Percentiles rank a stretch among this genome's conserved stretches.
Conservation (phyloP, 2,113 vertebrate genomes). For the Lepisosteus osseus region DNA sequence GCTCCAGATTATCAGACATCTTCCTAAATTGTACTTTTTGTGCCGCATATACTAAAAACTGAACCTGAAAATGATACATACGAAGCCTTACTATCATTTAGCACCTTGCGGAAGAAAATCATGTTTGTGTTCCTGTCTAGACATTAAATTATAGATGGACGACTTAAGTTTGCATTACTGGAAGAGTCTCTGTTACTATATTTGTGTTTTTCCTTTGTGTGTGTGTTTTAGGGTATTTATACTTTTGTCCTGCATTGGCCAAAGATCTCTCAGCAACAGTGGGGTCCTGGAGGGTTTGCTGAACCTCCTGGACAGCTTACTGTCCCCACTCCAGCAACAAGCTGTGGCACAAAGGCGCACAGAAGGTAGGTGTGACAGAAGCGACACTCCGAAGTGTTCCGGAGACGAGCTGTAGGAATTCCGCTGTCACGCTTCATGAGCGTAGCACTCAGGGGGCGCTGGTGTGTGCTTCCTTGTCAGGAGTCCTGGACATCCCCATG, state of each 20-base stretch:
- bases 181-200: no score
- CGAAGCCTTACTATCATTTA: no score
- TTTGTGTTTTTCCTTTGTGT: background rate
- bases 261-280: slow-evolving; percentile 95
- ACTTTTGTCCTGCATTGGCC: slow-evolving; percentile 97
- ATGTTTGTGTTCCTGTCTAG: no score
- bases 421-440: background rate
- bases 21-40: no score
- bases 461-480: slow-evolving; percentile 48
- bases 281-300: slow-evolving; percentile 94
- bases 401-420: no score
- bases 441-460: background rate
- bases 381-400: no score
- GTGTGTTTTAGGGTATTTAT: slow-evolving; percentile 85
- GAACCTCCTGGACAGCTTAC: slow-evolving; percentile 88
- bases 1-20: no score
- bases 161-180: no score
- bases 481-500: slow-evolving; percentile 96
- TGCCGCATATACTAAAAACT: no score
- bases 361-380: slow-evolving; percentile 72
- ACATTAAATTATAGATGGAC: no score
- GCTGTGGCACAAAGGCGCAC: slow-evolving; percentile 72
- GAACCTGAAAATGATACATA: no score
- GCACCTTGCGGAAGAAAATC: no score
- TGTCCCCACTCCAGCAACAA: slow-evolving; percentile 89